Evolutionary conservation across 1,140 invertebrate species (phyloP).

Genomic region (Watersipora subatra): DNA sequence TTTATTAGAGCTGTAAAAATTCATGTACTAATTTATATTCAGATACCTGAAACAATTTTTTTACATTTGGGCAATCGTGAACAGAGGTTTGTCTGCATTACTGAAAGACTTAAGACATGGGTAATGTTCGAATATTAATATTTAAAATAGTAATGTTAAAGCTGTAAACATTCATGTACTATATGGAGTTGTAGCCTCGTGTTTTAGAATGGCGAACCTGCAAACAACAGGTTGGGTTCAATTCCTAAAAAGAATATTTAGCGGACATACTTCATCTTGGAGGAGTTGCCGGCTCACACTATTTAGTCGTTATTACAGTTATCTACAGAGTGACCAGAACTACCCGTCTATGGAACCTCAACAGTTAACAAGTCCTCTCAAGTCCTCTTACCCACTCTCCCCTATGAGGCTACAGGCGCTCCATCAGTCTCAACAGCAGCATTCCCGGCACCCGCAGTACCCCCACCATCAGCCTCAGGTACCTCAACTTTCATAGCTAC

Average conservation of each 20-base stretch:
- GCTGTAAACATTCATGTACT: no score
- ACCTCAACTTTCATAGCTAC: not conserved
- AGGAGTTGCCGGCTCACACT: no score
- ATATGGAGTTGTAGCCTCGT: no score
- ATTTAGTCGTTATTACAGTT: not conserved
- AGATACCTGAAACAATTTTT: no score
- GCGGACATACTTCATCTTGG: not conserved
- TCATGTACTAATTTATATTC: no score
- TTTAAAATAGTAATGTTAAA: no score
- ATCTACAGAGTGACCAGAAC: not conserved
- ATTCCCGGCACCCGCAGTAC: conserved; percentile 46
- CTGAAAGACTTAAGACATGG: no score
- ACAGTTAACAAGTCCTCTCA: conserved; percentile 40
- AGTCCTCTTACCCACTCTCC: conserved; percentile 65
- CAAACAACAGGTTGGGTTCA: not conserved
- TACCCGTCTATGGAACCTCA: not conserved
- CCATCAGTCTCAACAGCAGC: conserved; percentile 64
- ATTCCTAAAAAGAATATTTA: not conserved
- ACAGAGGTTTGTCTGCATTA: no score
- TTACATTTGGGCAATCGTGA: no score
- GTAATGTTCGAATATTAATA: no score
- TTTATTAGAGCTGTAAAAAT: no score
- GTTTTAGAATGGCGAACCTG: no score
- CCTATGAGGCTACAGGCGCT: conserved; percentile 87
- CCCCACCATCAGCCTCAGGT: not conserved